phyloP scores from a whole-genome alignment of 64 coral and sea anemone species.

The Hydrozoanthus tunicans region DNA sequence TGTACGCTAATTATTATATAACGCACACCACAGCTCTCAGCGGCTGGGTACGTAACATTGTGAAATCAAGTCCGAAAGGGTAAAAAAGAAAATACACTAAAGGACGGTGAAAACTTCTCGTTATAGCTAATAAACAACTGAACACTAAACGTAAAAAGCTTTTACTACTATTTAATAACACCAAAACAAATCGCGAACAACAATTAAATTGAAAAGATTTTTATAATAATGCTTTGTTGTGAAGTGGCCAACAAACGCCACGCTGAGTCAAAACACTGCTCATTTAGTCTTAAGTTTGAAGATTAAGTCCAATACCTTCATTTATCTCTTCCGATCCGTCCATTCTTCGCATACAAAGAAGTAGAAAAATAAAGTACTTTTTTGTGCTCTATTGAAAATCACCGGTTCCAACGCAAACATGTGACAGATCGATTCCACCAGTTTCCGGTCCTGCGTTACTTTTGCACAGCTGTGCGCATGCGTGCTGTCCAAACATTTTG shows the following conservation, averaged over 20 bases:
- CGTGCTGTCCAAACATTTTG: not conserved
- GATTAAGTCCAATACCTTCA: not conserved
- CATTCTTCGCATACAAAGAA: not conserved
- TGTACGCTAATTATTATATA: no score
- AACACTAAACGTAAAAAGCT: not conserved
- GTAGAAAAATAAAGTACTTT: not conserved
- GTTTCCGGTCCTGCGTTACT: slow-evolving; percentile 41
- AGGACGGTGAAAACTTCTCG: no score
- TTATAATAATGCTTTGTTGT: not conserved
- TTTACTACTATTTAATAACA: not conserved
- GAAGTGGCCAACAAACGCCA: not conserved
- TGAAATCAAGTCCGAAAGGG: no score
- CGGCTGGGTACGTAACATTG: no score
- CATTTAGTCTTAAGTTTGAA: not conserved
- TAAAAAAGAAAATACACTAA: no score
- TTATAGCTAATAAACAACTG: no score
- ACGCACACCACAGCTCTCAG: no score
- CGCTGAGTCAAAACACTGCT: not conserved
- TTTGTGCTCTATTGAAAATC: not conserved
- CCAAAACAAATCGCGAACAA: not conserved
- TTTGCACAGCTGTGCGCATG: slow-evolving; percentile 8
- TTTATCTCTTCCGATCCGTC: not conserved
- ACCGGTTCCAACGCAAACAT: not conserved
- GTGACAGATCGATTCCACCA: not conserved
- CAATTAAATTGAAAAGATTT: not conserved